A percentile compares a stretch with the other conserved stretches of the same genome.
Conservation (phyloP, 2,888 invertebrate species). For the Anticlea derivata region DNA sequence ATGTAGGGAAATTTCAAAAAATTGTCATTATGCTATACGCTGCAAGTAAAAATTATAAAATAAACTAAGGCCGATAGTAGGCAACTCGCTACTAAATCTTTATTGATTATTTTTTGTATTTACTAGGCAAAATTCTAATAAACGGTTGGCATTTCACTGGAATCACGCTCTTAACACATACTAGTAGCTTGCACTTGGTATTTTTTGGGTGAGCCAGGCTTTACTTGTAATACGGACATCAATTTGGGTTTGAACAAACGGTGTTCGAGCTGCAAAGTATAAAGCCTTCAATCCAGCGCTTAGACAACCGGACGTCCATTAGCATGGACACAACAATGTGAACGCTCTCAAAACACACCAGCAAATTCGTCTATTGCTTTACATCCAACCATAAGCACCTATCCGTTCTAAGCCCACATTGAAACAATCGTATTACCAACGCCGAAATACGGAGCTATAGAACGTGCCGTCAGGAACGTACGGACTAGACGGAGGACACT, state of each 20-base stretch:
- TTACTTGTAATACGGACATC: neutral
- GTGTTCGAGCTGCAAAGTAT: slow-evolving; percentile 7
- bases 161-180: no score
- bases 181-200: no score
- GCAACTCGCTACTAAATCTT: no score
- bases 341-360: slow-evolving; percentile 31
- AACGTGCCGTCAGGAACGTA: slow-evolving; percentile 50
- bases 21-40: no score
- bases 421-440: slow-evolving; percentile 53
- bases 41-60: no score
- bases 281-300: slow-evolving; percentile 16
- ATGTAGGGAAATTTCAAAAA: no score
- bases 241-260: slow-evolving; percentile 4
- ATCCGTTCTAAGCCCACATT: slow-evolving; percentile 40
- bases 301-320: slow-evolving; percentile 27
- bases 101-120: no score
- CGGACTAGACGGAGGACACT: slow-evolving; percentile 68
- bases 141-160: no score
- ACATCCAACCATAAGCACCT: slow-evolving; percentile 37
- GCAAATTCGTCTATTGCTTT: slow-evolving; percentile 35
- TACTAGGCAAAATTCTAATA: no score
- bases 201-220: no score
- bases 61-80: no score
- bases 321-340: slow-evolving; percentile 30
- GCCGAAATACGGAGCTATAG: slow-evolving; percentile 52